These are phyloP conservation scores for Dasysyrphus albostriatus DNA, from an alignment of 2,888 invertebrate species.

Conservation along the genomic window DNA sequence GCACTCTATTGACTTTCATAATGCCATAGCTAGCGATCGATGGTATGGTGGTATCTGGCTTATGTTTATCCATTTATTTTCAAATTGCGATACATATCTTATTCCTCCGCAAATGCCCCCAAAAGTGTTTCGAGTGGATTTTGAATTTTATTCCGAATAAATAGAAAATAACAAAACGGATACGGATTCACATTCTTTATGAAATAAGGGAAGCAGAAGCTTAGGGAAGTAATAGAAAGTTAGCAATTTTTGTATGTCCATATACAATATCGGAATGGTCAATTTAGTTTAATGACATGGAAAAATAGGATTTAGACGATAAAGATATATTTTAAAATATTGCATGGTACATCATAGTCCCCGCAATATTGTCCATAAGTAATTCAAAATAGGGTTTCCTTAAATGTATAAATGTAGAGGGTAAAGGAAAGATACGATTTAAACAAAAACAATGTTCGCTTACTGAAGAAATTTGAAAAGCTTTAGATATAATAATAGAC, in stretches of 20 bases:
- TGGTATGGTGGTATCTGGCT: neutral
- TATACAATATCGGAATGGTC: slow-evolving; percentile 2
- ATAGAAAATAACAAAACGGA: slow-evolving; percentile 11
- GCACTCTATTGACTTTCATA: neutral
- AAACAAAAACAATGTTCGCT: neutral
- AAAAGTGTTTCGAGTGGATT: slow-evolving; percentile 27
- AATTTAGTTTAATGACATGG: slow-evolving; percentile 32
- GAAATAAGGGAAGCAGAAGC: slow-evolving; percentile 24
- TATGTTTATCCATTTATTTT: slow-evolving; percentile 31
- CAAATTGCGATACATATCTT: slow-evolving; percentile 39
- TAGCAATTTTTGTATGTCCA: slow-evolving; percentile 10
- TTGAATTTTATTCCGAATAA: slow-evolving; percentile 28
- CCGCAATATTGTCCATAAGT: neutral
- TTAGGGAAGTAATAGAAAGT: slow-evolving; percentile 12
- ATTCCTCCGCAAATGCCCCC: neutral
- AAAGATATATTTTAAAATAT: slow-evolving; percentile 14
- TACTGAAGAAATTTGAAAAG: neutral
- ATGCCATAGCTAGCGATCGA: neutral
- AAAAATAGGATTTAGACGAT: slow-evolving; percentile 32
- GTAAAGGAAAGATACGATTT: neutral
- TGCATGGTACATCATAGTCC: slow-evolving; percentile 11
- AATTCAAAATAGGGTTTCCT: neutral
- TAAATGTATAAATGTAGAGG: neutral
- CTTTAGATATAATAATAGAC: neutral
- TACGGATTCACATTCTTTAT: slow-evolving; percentile 25